Evolutionary conservation across 2,888 invertebrate species (phyloP), one percentile per base, ranked within the genome.

Genomic region (Drosophila sordidapex): DNA sequence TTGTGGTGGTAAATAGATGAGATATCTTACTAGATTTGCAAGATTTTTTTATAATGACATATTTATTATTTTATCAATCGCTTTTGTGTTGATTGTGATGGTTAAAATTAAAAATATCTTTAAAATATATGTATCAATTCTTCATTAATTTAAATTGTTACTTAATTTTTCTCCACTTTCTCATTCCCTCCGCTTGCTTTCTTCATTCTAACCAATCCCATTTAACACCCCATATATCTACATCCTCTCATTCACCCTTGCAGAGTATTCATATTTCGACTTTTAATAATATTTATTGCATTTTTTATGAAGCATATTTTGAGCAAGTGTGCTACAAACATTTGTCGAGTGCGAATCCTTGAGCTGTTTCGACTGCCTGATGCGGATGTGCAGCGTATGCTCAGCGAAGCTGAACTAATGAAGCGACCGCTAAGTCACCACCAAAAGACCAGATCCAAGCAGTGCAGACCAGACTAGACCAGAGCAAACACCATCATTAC

Each of bases 361-460:
- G 57, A 59, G 67, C 40, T 27, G 53, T 35, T 57, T 52, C 56
- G 38, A 8, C 62, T 52, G 76, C 27, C 21, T 31, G 15, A 57
- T 60, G 70, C 74, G 90, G 91, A 90, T 82, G 79, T 89, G 81
- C 85, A 91, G 92, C 91, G 91, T 91, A 91, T 91, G 91, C 79
- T 92, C 92, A 85, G 67, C 81, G 83, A 91, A 87, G 91, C 81
- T 82, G 91, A 90, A 91, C 87, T 84, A 90, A 91, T 91, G 88
- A 89, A 90, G 81, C 90, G 91, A 90, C 90, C 91, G 76, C 90
- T 87, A 87, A 90, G 85, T 89, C 90, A 87, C 89, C 91, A 87
- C 90, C 91, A 80, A 61, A 65, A 63, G 71, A 66, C 54, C 54
- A 36, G 48, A 25, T 8, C 25, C 15, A 18, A 49, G 0, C 48